Base-by-base conservation (phyloP, 2,888 invertebrate species). In the Masnerella sp. region DNA sequence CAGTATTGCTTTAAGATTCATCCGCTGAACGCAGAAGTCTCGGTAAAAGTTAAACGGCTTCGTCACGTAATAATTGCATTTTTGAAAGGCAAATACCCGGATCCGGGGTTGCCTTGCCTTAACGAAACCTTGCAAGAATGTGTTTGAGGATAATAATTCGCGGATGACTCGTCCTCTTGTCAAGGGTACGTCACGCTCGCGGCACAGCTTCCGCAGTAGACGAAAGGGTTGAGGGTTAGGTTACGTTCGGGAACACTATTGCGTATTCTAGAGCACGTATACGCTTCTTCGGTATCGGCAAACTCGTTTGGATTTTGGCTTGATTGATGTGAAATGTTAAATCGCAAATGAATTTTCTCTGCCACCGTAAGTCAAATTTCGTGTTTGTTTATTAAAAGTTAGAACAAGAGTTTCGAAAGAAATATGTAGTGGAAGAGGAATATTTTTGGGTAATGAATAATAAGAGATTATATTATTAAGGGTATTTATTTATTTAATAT, bases 101-200 rank as follows among this genome's bases (percentile, higher is more conserved):
- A 45, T 36, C 14, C 49, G 14, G 34, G 2, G 20, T 36, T 2
- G 32, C 17, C 52, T 56, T 30, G 2, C 11, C 7, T 25, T 8
- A 17, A 43, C 28, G 54, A 43, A 59, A 30, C 61, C 18, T 30
- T 22, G 25, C 61, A 73, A 62, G 70, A 76, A 76, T 76, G 67
- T 70, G 69, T 73, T 56, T 43, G 42, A 69, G 61, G 72, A 76
- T 77, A 78, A 77, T 79, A 77, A 75, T 77, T 77, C 62, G 74
- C 69, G 73, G 75, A 77, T 77, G 77, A 76, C 77, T 79, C 74
- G 75, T 72, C 54, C 74, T 68, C 77, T 76, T 76, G 78, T 76
- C 76, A 78, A 68, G 77, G 74, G 69, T 69, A 79, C 78, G 78
- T 81, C 80, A 77, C 74, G 74, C 77, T 78, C 76, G 73, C 76